Percentiles rank a stretch among this genome's conserved stretches.
Conservation (phyloP, 2,113 vertebrate species). For the Atractosteus spatula region DNA sequence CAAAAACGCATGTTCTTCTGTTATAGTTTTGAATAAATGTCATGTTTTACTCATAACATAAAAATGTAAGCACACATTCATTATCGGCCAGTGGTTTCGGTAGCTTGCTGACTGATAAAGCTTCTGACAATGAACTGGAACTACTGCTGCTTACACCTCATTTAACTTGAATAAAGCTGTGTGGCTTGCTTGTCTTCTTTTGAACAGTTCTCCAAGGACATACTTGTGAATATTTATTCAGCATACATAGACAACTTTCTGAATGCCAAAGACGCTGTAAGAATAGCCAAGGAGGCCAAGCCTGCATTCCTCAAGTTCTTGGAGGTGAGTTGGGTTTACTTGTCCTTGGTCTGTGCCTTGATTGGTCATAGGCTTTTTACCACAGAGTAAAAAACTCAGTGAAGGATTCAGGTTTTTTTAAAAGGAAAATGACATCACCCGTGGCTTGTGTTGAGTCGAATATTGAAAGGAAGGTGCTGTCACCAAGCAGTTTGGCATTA, state of each 20-base stretch:
- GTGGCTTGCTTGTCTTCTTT: slow-evolving; percentile 6
- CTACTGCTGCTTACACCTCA: background rate
- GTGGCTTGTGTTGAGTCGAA: no score
- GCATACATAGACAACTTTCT: slow-evolving; percentile 98
- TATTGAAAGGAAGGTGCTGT: no score
- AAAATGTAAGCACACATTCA: background rate
- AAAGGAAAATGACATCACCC: no score
- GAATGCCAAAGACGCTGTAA: slow-evolving; percentile 93
- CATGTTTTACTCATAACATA: background rate
- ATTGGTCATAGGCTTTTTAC: no score
- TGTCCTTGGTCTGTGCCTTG: no score
- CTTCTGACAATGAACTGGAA: no score
- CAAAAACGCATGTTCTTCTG: no score
- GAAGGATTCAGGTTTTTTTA: no score
- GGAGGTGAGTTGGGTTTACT: slow-evolving; percentile 69
- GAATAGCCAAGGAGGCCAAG: slow-evolving; percentile 91
- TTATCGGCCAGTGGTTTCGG: background rate
- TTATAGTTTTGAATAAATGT: no score
- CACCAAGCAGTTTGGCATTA: no score
- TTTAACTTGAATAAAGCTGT: background rate
- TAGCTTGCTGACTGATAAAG: no score
- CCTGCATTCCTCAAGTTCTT: slow-evolving; percentile 96
- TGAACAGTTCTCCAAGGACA: slow-evolving; percentile 90
- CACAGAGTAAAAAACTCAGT: no score
- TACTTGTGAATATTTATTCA: slow-evolving; percentile 91